Conservation (phyloP, 2,797 vertebrate species). For the Sciurus carolinensis region DNA sequence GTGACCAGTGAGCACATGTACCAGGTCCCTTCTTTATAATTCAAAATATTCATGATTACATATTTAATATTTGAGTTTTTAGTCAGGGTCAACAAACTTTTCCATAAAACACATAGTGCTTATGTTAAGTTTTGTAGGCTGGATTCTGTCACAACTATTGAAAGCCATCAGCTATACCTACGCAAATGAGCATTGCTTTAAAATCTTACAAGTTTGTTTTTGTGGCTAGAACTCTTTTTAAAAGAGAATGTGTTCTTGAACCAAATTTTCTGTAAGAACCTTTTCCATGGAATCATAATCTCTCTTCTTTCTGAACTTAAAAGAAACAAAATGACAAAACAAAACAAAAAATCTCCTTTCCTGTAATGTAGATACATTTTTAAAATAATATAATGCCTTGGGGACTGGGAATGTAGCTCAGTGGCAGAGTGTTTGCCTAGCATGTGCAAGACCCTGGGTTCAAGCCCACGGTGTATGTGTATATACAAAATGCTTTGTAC, state of each 20-base stretch:
- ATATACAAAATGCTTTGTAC: neutral
- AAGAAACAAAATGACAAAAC: neutral
- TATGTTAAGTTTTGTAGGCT: neutral
- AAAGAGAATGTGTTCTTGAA: constrained; percentile 5
- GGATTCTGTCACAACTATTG: neutral
- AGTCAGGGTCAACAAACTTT: neutral
- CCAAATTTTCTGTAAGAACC: neutral
- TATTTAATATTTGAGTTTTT: neutral
- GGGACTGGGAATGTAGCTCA: no score
- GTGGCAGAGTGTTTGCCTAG: no score
- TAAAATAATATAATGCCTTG: neutral
- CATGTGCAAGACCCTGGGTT: no score
- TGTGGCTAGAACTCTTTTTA: neutral
- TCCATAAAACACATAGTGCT: neutral
- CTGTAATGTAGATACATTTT: neutral
- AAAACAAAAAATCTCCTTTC: neutral
- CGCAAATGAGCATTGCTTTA: neutral
- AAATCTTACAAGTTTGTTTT: neutral
- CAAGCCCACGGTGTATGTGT: no score
- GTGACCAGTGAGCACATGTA: neutral
- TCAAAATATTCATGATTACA: neutral
- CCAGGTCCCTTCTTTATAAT: neutral
- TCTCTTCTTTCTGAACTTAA: neutral
- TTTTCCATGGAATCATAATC: neutral
- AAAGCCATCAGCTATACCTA: neutral